Evolutionary conservation across 2,888 invertebrate species (phyloP).

Genomic region (Cantharis flavilabris): DNA sequence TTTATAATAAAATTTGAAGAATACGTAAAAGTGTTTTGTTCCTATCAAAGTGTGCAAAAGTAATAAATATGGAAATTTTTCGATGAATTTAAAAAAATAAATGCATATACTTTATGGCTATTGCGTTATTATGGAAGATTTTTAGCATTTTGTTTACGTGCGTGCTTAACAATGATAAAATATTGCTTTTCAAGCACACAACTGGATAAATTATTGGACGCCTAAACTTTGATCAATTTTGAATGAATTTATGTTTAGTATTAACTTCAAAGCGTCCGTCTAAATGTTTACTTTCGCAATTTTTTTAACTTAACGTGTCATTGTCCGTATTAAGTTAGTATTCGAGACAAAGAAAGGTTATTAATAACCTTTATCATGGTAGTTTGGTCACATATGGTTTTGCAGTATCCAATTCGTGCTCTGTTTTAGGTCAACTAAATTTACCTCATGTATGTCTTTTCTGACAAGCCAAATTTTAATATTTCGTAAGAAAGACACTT

Average conservation of each 20-base stretch:
- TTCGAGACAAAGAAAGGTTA: slow-evolving; percentile 23
- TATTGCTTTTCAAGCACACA: background rate
- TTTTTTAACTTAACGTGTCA: slow-evolving; percentile 9
- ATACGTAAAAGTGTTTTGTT: slow-evolving; percentile 2
- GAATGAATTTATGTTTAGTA: background rate
- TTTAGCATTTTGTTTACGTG: background rate
- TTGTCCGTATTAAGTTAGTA: slow-evolving; percentile 20
- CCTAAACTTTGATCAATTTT: background rate
- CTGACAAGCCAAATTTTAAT: background rate
- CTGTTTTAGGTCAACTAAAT: slow-evolving; percentile 19
- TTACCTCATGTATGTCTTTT: background rate
- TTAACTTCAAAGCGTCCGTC: background rate
- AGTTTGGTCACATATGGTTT: slow-evolving; percentile 22
- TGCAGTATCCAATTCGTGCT: slow-evolving; percentile 16
- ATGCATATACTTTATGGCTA: background rate
- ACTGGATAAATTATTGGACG: background rate
- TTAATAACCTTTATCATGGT: slow-evolving; percentile 23
- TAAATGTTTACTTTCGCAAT: background rate
- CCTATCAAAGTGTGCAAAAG: slow-evolving; percentile 10
- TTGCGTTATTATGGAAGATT: background rate
- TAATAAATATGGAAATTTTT: slow-evolving; percentile 23
- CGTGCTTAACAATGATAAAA: background rate
- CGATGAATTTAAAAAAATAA: background rate
- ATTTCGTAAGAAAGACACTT: background rate
- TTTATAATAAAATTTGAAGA: background rate